Conservation (phyloP, 2,113 vertebrate species). For the Strix aluco region DNA sequence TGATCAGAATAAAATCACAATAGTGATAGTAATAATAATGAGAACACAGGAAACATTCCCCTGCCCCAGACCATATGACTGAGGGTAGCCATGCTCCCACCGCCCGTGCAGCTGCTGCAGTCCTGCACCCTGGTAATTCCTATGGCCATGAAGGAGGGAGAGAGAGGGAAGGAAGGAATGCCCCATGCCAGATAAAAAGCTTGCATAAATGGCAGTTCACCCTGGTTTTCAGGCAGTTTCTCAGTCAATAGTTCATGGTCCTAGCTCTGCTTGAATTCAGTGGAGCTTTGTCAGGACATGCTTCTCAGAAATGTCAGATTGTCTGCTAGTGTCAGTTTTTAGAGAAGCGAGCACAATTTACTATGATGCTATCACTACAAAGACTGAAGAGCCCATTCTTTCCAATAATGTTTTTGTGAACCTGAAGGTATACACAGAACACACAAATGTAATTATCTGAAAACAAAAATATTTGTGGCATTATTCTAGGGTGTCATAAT, state of each 20-base stretch:
- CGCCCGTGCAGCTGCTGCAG: not conserved
- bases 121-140: accelerated
- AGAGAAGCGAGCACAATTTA: not conserved
- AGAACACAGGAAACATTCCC: not conserved
- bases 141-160: not conserved
- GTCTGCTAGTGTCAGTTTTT: not conserved
- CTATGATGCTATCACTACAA: not conserved
- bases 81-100: not conserved
- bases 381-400: not conserved
- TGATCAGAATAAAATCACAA: not conserved
- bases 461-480: not conserved
- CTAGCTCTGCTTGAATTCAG: not conserved
- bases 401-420: not conserved
- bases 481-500: not conserved
- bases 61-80: not conserved
- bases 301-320: not conserved
- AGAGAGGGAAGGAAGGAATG: not conserved
- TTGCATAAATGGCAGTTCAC: not conserved
- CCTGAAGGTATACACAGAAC: not conserved
- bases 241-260: not conserved
- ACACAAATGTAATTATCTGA: not conserved
- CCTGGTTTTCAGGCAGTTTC: not conserved
- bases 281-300: not conserved
- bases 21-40: not conserved
- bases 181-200: not conserved